phyloP scores from a whole-genome alignment of 2,113 vertebrate species.

The Sphyrna mokarran region DNA sequence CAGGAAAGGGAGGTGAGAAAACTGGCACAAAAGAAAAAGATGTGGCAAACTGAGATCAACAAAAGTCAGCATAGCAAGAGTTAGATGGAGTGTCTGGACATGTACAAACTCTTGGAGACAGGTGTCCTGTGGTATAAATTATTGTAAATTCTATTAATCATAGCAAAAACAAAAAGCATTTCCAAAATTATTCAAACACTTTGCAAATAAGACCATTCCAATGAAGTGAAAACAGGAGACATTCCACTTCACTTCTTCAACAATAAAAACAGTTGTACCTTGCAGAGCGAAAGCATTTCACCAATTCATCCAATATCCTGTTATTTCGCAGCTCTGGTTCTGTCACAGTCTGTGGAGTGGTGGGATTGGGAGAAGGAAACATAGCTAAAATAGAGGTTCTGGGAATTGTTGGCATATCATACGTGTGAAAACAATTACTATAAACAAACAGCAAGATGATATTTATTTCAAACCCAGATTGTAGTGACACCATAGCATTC shows the following conservation, averaged over 20 bases:
- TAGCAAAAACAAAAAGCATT: background rate
- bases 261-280: conserved; percentile 58
- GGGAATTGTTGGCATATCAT: background rate
- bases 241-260: background rate
- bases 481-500: background rate
- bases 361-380: background rate
- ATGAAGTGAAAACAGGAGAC: background rate
- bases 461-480: background rate
- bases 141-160: background rate
- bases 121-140: background rate
- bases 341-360: conserved; percentile 60
- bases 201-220: background rate
- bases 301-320: conserved; percentile 78
- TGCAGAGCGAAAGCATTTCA: conserved; percentile 68
- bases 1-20: background rate
- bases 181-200: background rate
- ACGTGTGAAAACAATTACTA: background rate
- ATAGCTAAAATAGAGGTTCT: background rate
- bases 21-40: background rate
- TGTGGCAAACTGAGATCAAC: background rate
- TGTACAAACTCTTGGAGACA: background rate
- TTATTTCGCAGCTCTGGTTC: conserved; percentile 87
- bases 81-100: background rate
- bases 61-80: background rate
- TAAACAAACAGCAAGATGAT: background rate